phyloP scores from a whole-genome alignment of 2,888 invertebrate genomes.

The Seira sanloemensis region DNA sequence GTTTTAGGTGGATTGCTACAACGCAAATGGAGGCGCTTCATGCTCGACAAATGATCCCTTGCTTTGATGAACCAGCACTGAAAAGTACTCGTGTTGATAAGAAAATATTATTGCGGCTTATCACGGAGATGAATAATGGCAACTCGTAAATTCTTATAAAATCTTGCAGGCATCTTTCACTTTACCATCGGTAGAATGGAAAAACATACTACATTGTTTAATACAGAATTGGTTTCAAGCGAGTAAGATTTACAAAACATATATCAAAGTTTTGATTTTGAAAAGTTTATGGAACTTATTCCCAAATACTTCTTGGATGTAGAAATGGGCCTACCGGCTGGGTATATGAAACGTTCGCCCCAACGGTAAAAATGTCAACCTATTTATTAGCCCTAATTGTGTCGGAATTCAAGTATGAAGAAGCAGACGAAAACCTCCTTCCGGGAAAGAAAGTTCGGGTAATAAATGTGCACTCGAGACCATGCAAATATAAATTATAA shows the following conservation, averaged over 20 bases:
- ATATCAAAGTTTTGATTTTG: not conserved
- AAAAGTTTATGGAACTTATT: not conserved
- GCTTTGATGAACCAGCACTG: conserved; percentile 65
- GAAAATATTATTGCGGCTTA: not conserved
- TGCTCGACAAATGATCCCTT: conserved; percentile 64
- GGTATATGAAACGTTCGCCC: conserved; percentile 54
- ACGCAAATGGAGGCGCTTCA: conserved; percentile 69
- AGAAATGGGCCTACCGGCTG: conserved; percentile 48
- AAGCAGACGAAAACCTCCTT: conserved; percentile 39
- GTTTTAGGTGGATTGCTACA: conserved; percentile 65
- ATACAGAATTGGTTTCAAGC: conserved; percentile 28
- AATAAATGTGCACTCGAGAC: too few species aligned
- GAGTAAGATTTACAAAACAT: not conserved
- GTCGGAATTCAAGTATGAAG: conserved; percentile 51
- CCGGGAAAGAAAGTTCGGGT: conserved; percentile 56
- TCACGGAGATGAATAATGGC: too few species aligned
- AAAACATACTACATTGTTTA: conserved; percentile 49
- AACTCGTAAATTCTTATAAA: not conserved
- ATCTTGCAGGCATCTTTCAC: conserved; percentile 36
- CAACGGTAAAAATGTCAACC: conserved; percentile 49
- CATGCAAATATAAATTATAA: too few species aligned
- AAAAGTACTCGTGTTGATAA: conserved; percentile 41
- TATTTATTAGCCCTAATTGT: conserved; percentile 64
- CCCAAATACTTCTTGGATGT: too few species aligned
- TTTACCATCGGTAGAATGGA: conserved; percentile 49